A percentile compares a stretch with the other conserved stretches of the same genome.
phyloP scores from a whole-genome alignment of 1,140 invertebrate genomes.

The Melanaphis sacchari region DNA sequence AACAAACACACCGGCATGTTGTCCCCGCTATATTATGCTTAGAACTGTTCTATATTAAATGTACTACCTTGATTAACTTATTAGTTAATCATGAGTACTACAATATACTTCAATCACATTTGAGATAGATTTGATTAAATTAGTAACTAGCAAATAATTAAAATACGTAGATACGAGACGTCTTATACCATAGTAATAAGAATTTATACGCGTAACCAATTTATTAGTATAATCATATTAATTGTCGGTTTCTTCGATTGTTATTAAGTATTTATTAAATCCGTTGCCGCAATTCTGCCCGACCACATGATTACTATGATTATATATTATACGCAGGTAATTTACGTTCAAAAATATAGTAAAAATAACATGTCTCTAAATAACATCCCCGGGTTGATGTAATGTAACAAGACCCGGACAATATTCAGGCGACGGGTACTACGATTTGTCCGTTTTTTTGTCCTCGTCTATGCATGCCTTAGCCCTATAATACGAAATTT shows the following conservation, averaged over 20 bases:
- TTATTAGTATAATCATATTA: not conserved
- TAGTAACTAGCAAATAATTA: not conserved
- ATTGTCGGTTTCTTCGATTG: not conserved
- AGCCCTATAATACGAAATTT: not conserved
- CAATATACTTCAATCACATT: not conserved
- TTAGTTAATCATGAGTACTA: not conserved
- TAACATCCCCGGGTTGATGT: not conserved
- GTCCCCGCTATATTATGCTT: too few relatives aligned
- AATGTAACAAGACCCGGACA: not conserved
- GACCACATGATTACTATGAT: not conserved
- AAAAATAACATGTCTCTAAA: not conserved
- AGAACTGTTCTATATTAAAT: too few relatives aligned
- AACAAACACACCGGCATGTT: not conserved
- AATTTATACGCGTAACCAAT: not conserved
- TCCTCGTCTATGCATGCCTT: not conserved
- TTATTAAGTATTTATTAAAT: slow-evolving; percentile 7
- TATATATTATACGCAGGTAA: not conserved
- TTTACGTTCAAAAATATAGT: not conserved
- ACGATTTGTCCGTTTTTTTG: not conserved
- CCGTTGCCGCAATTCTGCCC: not conserved
- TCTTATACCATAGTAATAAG: not conserved
- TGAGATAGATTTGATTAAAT: not conserved
- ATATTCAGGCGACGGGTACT: not conserved
- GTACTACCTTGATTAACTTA: not conserved
- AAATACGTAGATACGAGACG: not conserved